Base-by-base conservation (phyloP, 2,888 invertebrate species). In the Pyrgus malvae region DNA sequence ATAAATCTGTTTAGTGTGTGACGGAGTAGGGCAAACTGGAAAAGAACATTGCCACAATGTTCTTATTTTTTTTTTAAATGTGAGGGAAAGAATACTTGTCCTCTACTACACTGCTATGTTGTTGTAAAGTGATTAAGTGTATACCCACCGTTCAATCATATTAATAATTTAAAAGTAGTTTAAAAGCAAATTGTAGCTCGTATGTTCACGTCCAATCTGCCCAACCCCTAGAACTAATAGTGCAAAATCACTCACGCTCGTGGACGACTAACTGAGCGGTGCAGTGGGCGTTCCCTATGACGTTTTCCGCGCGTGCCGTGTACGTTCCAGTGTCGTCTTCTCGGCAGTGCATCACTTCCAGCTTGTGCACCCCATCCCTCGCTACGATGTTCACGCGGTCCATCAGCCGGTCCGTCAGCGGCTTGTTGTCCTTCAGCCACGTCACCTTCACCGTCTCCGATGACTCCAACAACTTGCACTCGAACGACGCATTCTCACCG, bases 371-470 rank as follows among this genome's bases (percentile, higher is more conserved):
- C 51, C 91, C 91, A 23, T 91, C 91, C 16, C 91, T 87, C 9
- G 91, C 90, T 48, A 91, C 91, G 5, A 93, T 91, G 61, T 90
- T 91, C 48, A 96, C 93, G 11, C 96, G 92, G 74, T 96, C 95
- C 61, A 95, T 95, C 50, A 95, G 83, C 48, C 91, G 92, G 77
- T 96, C 95, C 35, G 93, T 93, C 66, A 97, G 75, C 0, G 95
- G 94, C 79, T 94, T 94, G 84, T 97, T 97, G 81, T 97, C 96
- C 81, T 96, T 97, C 63, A 97, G 79, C 97, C 97, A 98, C 9
- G 93, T 93, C 60, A 97, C 93, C 29, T 89, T 87, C 29, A 92
- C 90, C 9, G 92, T 91, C 1, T 93, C 93, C 44, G 90, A 86
- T 14, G 93, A 91, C 1, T 82, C 82, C 59, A 92, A 92, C 60